phyloP scores from a whole-genome alignment of 2,113 vertebrate genomes.

The Ploceus nigricollis region DNA sequence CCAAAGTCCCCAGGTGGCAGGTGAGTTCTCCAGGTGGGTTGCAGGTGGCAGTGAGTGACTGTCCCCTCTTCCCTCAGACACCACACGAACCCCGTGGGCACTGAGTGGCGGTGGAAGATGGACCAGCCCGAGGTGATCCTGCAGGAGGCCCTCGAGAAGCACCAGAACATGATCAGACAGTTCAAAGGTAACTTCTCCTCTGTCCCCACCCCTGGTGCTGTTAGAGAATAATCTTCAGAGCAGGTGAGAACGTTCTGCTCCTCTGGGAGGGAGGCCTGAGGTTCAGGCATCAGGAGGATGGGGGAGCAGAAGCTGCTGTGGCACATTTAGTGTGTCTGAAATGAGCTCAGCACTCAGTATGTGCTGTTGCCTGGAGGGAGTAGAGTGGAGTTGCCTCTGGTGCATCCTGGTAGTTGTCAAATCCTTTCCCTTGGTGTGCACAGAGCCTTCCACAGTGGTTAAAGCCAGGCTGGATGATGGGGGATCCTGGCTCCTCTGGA shows the following conservation, averaged over 20 bases:
- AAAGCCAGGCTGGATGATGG: background rate
- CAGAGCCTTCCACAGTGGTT: background rate
- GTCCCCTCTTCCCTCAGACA: conserved; percentile 74
- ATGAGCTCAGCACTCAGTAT: background rate
- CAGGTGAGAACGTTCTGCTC: background rate
- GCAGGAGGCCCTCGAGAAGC: conserved; percentile 85
- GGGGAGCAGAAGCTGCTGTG: background rate
- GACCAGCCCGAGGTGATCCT: conserved; percentile 91
- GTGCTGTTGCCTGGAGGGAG: background rate
- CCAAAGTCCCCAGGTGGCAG: background rate
- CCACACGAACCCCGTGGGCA: conserved; percentile 95
- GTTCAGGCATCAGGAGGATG: background rate
- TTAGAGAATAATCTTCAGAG: background rate
- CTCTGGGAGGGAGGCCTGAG: background rate
- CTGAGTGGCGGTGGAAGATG: conserved; percentile 96
- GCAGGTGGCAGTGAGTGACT: background rate
- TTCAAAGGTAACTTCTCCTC: conserved; percentile 86
- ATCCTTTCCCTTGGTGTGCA: background rate
- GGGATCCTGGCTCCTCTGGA: background rate
- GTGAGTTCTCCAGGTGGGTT: background rate
- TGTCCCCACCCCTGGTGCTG: background rate
- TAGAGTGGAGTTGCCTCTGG: background rate
- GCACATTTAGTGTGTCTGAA: background rate
- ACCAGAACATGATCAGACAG: conserved; percentile 89
- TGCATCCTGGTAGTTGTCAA: background rate